Evolutionary conservation across 2,113 vertebrate species (phyloP).

Genomic region (Pleuronectes platessa): DNA sequence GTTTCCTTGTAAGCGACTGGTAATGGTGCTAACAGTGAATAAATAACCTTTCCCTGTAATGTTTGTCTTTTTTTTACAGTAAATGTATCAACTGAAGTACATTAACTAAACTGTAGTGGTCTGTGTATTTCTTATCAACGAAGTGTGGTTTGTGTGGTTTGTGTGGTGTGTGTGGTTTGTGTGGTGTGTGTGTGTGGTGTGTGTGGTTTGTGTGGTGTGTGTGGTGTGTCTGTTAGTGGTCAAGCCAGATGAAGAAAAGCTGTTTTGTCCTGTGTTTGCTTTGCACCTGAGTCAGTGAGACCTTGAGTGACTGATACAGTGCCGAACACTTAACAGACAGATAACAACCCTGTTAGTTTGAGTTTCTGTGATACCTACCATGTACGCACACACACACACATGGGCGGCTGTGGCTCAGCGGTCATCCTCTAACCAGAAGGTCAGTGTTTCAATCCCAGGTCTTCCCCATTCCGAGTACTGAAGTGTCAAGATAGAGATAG

Average conservation of each 20-base stretch:
- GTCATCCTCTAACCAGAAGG: too few species aligned
- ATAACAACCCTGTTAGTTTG: constrained; percentile 57
- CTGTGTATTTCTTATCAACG: not conserved
- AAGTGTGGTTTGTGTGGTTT: not conserved
- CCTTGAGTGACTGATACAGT: constrained; percentile 45
- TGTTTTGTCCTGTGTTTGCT: constrained; percentile 39
- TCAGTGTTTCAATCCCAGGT: too few species aligned
- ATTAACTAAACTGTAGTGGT: not conserved
- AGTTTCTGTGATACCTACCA: constrained; percentile 63
- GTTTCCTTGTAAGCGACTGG: not conserved
- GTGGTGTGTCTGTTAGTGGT: not conserved
- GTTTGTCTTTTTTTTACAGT: not conserved
- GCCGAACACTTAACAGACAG: constrained; percentile 14
- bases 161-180: not conserved
- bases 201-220: not conserved
- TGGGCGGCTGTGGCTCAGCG: too few species aligned
- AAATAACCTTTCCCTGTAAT: not conserved
- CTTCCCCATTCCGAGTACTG: too few species aligned
- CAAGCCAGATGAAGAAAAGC: constrained; percentile 34
- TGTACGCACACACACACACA: not conserved
- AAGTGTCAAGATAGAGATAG: too few species aligned
- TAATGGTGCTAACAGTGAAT: not conserved
- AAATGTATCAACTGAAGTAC: constrained; percentile 2
- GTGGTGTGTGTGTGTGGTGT: not conserved
- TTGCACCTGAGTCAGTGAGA: constrained; percentile 38